Evolutionary conservation across 2,797 vertebrate species (phyloP).

Genomic region (Cuculus canorus): DNA sequence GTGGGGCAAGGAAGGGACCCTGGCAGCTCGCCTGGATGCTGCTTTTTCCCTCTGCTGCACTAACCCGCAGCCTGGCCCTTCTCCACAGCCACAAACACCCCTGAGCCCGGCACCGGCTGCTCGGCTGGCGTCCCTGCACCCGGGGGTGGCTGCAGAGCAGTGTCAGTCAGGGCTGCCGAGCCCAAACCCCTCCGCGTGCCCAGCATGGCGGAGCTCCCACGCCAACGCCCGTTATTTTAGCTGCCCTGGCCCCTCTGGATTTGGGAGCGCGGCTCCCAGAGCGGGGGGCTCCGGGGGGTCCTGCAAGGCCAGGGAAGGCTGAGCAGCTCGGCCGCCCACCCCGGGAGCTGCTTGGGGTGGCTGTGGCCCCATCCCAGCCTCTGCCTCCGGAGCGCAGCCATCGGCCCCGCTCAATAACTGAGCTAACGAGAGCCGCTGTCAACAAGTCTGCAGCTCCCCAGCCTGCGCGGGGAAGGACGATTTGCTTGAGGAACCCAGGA

Average conservation of each 20-base stretch:
- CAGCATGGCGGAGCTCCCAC: background rate
- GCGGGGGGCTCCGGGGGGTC: fast-evolving
- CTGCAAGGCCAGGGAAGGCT: background rate
- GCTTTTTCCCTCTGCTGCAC: background rate
- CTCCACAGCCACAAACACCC: background rate
- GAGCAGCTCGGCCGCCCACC: fast-evolving
- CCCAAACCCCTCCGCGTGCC: background rate
- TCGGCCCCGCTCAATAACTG: constrained; percentile 1
- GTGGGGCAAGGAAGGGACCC: background rate
- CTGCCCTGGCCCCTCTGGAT: fast-evolving
- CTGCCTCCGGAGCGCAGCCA: background rate
- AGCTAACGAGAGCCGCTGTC: constrained; percentile 56
- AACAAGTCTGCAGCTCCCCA: constrained; percentile 11
- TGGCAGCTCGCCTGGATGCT: background rate
- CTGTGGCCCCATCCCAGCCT: background rate
- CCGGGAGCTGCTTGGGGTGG: fast-evolving
- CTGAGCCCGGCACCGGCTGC: background rate
- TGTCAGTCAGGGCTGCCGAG: fast-evolving
- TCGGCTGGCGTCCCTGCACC: fast-evolving
- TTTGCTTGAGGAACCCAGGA: background rate
- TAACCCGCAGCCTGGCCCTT: background rate
- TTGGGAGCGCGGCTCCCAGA: background rate
- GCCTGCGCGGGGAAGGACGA: background rate
- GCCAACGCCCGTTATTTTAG: background rate
- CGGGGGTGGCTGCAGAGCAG: fast-evolving